Conservation (phyloP, 2,888 invertebrate genomes). For the Drepana falcataria region DNA sequence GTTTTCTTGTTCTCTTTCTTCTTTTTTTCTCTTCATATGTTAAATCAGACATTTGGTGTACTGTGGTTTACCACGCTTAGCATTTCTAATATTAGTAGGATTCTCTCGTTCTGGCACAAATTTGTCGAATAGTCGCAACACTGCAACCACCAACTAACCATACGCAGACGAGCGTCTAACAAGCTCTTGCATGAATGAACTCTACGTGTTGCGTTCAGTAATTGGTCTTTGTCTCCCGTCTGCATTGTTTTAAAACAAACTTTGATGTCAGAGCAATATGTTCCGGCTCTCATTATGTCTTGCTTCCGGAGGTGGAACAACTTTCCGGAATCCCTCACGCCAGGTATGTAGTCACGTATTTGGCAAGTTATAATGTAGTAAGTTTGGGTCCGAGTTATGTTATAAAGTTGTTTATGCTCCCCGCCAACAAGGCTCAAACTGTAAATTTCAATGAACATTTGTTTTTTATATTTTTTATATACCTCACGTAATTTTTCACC, state of each 20-base stretch:
- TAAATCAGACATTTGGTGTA: too few species aligned
- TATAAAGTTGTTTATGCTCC: too few species aligned
- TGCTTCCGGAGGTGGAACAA: neutral
- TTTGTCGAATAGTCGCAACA: slow-evolving; percentile 10
- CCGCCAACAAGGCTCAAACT: too few species aligned
- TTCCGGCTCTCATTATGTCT: neutral
- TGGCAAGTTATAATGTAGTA: neutral
- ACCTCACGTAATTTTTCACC: too few species aligned
- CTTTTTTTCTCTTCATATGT: too few species aligned
- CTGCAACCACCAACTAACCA: slow-evolving; percentile 17
- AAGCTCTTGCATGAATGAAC: slow-evolving; percentile 51
- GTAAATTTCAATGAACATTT: too few species aligned
- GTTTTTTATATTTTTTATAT: too few species aligned
- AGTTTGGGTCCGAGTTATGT: too few species aligned
- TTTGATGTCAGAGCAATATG: slow-evolving; percentile 11
- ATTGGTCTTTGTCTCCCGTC: slow-evolving; percentile 49
- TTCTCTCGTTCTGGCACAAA: too few species aligned
- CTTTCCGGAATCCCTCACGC: neutral
- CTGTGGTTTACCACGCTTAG: too few species aligned
- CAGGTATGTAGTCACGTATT: neutral
- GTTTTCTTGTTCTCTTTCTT: too few species aligned
- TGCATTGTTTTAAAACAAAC: slow-evolving; percentile 43
- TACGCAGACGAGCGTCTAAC: slow-evolving; percentile 50
- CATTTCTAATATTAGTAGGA: too few species aligned
- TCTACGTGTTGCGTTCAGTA: slow-evolving; percentile 45